A percentile compares a stretch with the other conserved stretches of the same genome.
phyloP scores from a whole-genome alignment of 2,113 vertebrate species.

The Isurus oxyrinchus region DNA sequence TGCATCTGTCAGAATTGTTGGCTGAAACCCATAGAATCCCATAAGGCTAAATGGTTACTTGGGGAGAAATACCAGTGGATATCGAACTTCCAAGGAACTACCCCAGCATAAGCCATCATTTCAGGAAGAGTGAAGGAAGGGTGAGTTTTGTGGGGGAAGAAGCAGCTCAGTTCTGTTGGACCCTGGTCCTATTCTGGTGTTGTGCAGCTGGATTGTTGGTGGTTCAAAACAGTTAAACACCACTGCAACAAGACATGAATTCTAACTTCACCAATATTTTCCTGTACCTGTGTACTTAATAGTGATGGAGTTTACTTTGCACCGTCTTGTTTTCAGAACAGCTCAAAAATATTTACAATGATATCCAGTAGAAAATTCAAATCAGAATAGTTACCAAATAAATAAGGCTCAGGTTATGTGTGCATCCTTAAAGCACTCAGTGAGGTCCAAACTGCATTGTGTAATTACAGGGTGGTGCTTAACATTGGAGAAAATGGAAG shows the following conservation, averaged over 20 bases:
- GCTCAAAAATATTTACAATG: neutral
- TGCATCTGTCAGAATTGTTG: neutral
- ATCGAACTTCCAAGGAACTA: neutral
- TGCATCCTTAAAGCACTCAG: neutral
- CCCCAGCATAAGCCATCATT: neutral
- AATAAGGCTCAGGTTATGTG: neutral
- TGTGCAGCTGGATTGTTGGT: neutral
- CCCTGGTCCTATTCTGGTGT: neutral
- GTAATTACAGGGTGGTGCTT: neutral
- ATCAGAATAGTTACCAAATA: neutral
- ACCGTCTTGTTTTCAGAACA: neutral
- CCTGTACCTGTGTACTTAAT: neutral
- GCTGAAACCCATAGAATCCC: neutral
- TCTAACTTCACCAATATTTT: neutral
- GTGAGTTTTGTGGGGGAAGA: neutral
- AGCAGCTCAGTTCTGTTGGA: neutral
- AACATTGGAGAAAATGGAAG: neutral
- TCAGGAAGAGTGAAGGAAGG: neutral
- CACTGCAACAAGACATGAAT: neutral
- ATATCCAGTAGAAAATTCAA: neutral
- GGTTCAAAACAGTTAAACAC: neutral
- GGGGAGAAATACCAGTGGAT: neutral
- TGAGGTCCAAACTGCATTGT: neutral
- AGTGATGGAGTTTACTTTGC: neutral
- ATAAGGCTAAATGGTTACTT: neutral